These are phyloP conservation scores for Mastomys natalensis DNA, from an alignment of 2,113 vertebrate species.

Conservation along the genomic window DNA sequence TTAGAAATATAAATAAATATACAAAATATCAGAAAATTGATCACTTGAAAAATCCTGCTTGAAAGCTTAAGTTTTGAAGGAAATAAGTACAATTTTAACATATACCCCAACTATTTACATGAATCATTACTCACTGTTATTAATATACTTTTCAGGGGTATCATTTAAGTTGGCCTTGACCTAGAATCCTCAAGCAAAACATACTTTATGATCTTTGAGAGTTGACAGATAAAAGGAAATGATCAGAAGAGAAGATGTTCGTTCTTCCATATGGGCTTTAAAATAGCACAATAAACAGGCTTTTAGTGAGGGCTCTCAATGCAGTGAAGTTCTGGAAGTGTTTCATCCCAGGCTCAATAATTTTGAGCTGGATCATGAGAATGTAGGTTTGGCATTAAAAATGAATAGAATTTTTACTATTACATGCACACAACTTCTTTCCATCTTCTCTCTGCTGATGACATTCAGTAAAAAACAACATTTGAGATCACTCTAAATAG, in stretches of 20 bases:
- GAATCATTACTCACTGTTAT: background rate
- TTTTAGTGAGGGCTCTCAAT: background rate
- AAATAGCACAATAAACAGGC: background rate
- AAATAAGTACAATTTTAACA: background rate
- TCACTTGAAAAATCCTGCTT: background rate
- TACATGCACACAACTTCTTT: background rate
- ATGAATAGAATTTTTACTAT: background rate
- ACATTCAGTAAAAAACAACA: background rate
- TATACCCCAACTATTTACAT: background rate
- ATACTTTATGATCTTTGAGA: background rate
- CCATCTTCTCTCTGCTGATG: rapidly evolving
- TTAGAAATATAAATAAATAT: background rate
- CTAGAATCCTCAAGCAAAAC: background rate
- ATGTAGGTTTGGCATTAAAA: background rate
- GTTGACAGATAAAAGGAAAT: background rate
- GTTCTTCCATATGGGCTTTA: background rate
- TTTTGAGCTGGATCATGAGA: background rate
- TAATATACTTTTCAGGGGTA: background rate
- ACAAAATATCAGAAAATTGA: background rate
- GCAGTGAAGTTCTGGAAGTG: background rate
- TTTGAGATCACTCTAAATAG: background rate
- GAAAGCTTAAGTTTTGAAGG: background rate
- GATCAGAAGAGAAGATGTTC: background rate
- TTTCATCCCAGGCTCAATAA: background rate
- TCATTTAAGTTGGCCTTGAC: background rate